Evolutionary conservation across 2,797 vertebrate genomes (phyloP).

Genomic region (Etheostoma perlongum): DNA sequence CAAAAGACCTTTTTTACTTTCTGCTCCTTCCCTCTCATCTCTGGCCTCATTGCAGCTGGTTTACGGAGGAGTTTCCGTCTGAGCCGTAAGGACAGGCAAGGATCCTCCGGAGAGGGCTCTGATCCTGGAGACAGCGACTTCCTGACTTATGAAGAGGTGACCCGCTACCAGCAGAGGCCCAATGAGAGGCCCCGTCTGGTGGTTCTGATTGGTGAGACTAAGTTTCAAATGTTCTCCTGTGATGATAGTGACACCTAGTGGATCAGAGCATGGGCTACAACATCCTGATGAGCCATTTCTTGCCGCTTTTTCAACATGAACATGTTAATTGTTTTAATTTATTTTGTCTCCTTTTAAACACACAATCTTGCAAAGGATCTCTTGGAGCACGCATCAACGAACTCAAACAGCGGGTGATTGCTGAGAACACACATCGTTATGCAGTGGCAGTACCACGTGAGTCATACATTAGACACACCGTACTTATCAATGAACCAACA

Average conservation of each 20-base stretch:
- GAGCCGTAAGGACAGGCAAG: slow-evolving; percentile 91
- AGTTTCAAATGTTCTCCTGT: not conserved
- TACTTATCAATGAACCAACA: not conserved
- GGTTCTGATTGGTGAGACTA: slow-evolving; percentile 92
- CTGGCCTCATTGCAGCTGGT: slow-evolving; percentile 84
- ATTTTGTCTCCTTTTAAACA: not conserved
- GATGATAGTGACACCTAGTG: slow-evolving; percentile 60
- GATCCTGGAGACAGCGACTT: slow-evolving; percentile 84
- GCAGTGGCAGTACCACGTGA: slow-evolving; percentile 95
- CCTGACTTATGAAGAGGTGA: slow-evolving; percentile 94
- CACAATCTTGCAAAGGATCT: slow-evolving; percentile 84
- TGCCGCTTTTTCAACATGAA: not conserved
- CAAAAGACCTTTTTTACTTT: slow-evolving; percentile 14
- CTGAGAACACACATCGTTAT: slow-evolving; percentile 94
- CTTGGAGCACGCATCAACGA: slow-evolving; percentile 93
- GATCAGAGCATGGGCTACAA: slow-evolving; percentile 19
- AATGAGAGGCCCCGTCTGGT: slow-evolving; percentile 91
- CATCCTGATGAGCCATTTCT: not conserved
- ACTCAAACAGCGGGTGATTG: slow-evolving; percentile 94
- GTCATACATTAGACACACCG: slow-evolving; percentile 54
- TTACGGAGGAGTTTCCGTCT: slow-evolving; percentile 94
- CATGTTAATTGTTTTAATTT: not conserved
- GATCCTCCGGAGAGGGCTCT: slow-evolving; percentile 78
- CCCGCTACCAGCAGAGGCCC: slow-evolving; percentile 90
- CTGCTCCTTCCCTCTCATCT: slow-evolving; percentile 13